Evolutionary conservation across 2,113 vertebrate species (phyloP).

Genomic region (Eolophus roseicapilla): DNA sequence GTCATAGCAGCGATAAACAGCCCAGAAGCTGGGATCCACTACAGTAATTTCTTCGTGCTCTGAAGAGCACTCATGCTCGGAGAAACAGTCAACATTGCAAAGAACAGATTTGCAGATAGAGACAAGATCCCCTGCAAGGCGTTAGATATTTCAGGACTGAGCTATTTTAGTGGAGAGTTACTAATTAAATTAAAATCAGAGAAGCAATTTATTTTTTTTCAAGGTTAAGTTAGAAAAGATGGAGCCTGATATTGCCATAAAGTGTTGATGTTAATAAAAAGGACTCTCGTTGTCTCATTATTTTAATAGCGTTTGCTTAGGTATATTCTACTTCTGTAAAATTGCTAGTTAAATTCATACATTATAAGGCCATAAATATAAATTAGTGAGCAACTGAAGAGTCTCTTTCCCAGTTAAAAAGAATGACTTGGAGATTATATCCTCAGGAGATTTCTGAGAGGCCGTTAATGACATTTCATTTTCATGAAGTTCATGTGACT

Average conservation of each 20-base stretch:
- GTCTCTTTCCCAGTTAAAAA: not conserved
- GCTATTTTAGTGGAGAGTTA: not conserved
- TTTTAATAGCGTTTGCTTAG: not conserved
- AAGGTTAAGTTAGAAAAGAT: not conserved
- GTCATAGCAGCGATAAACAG: not conserved
- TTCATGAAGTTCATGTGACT: not conserved
- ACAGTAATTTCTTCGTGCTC: not conserved
- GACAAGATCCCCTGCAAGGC: not conserved
- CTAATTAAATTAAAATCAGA: not conserved
- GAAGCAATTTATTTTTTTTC: conserved; percentile 6
- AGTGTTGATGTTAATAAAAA: not conserved
- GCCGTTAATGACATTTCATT: not conserved
- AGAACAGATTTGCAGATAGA: not conserved
- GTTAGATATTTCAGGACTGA: not conserved
- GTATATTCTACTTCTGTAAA: not conserved
- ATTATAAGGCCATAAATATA: not conserved
- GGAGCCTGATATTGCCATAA: not conserved
- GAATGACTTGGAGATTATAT: not conserved
- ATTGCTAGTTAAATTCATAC: not conserved
- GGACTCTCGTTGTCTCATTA: not conserved
- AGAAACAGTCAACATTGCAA: not conserved
- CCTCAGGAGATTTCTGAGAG: not conserved
- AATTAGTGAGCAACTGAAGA: conserved; percentile 3
- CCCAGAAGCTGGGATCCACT: not conserved
- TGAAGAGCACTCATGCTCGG: not conserved